Base-by-base conservation (phyloP, 2,888 invertebrate species). In the Patella pellucida region DNA sequence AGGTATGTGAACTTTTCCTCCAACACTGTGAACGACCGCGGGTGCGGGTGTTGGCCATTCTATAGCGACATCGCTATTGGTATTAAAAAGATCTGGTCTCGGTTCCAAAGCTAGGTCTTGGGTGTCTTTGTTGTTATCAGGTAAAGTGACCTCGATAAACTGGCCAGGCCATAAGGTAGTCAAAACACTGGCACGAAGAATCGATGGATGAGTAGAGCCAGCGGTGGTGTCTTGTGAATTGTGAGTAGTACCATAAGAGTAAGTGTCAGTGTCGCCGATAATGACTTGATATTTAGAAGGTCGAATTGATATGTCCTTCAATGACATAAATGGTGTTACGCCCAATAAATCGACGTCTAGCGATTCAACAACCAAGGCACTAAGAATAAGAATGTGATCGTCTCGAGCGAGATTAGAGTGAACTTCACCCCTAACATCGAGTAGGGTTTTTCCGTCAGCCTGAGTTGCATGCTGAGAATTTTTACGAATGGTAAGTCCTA, bases 81-180 rank as follows among this genome's bases (percentile, higher is more conserved):
- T 56, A n/a, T 56, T 16, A 19, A 19, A 16, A 5, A 19, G 19
- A 5, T 56, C 56, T 12, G 14, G 19, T 56, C 56, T 56, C n/a
- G 15, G 56, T 12, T 56, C 56, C 5, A 56, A n/a, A 56, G 56
- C 56, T 5, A 56, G 5, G 16, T 16, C 5, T 56, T 16, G 19
- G 15, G 19, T 16, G n/a, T 11, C n/a, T 5, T 56, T 15, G 56
- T 11, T 56, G 7, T 56, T 15, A 5, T 7, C 56, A 31, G 70
- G 56, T 4, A 76, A 3, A 15, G 9, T 27, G 5, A 75, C 56
- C 62, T 75, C 72, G 12, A 75, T 68, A 52, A 41, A 75, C 3
- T 77, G 71, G 16, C 77, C 77, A 14, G 77, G 72, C 71, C 75
- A 77, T 14, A 75, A 23, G 11, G 73, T 75, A 7, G 75, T 56